Evolutionary conservation across 2,888 invertebrate species (phyloP), one percentile per base, ranked within the genome.

Genomic region (Eupithecia exiguata): DNA sequence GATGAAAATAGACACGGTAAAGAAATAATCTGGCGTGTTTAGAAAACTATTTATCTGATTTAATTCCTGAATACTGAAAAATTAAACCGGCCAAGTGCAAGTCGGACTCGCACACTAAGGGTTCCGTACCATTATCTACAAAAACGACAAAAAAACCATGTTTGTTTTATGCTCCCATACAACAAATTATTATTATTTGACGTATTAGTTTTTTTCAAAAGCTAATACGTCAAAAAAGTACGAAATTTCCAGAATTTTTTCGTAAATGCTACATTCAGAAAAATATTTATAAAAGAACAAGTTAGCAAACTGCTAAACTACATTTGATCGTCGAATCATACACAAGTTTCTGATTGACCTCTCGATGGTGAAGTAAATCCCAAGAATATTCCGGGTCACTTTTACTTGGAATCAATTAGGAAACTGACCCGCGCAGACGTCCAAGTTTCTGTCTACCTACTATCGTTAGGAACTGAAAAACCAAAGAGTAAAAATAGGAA

Each of bases 341-440:
- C n/a, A 38, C n/a, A 65, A 65, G 65, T 38, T 21, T 12, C n/a
- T 38, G 65, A 65, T 65, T 65, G n/a, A n/a, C n/a, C 65, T 38
- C 21, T 18, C 10, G 12, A 58, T 5, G 58, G 58, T 58, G 36
- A 38, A 65, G 21, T 12, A 38, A 38, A 9, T n/a, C 14, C 40
- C 68, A 69, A 69, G 58, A n/a, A 61, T 46, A 46, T 46, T 38
- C 30, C 25, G n/a, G 25, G 58, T 46, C n/a, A 66, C 58, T 65
- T 68, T 66, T 69, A 71, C 74, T 68, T 66, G 46, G 69, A 71
- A 74, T 69, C 74, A 74, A 71, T 74, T 69, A 69, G 53, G n/a
- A 35, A 71, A 35, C 65, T 74, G 71, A 71, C 71, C 71, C 74
- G 10, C 1, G 71, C 71, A 71, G 68, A 40, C 16, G 53, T 65